These are phyloP conservation scores for Mungos mungo DNA, from an alignment of 2,113 vertebrate genomes.

Conservation along the genomic window DNA sequence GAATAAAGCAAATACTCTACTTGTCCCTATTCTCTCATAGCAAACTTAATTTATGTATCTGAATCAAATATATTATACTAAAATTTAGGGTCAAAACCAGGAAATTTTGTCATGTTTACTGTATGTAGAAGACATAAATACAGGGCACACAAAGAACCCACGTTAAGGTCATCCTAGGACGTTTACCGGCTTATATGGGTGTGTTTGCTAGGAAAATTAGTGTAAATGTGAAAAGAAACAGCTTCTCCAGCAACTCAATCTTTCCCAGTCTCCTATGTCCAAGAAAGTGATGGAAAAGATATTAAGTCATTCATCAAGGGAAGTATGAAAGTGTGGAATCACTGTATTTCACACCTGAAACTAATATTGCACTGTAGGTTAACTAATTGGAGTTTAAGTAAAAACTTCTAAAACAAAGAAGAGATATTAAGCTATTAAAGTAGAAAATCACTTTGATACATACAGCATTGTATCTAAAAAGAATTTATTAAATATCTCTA, in stretches of 20 bases:
- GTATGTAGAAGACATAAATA: neutral
- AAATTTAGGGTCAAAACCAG: constrained; percentile 29
- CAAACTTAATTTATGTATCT: constrained; percentile 15
- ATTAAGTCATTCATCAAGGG: neutral
- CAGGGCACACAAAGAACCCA: neutral
- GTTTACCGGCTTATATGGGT: neutral
- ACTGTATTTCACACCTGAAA: neutral
- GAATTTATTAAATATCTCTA: neutral
- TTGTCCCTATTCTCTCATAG: neutral
- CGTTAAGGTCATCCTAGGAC: neutral
- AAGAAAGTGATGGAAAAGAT: constrained; percentile 26
- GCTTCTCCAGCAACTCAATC: neutral
- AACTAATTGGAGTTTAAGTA: neutral
- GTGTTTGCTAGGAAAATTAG: neutral
- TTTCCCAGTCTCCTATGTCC: neutral
- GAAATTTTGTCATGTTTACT: constrained; percentile 19
- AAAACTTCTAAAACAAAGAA: neutral
- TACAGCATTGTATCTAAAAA: neutral
- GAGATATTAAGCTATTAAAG: neutral
- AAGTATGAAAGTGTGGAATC: neutral
- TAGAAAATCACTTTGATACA: neutral
- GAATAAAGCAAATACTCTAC: neutral
- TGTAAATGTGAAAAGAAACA: constrained; percentile 16
- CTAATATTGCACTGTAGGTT: neutral
- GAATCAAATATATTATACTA: constrained; percentile 6